Evolutionary conservation across 2,113 vertebrate genomes (phyloP), one percentile per base, ranked within the genome.

Genomic region (Periophthalmodon schlosseri): DNA sequence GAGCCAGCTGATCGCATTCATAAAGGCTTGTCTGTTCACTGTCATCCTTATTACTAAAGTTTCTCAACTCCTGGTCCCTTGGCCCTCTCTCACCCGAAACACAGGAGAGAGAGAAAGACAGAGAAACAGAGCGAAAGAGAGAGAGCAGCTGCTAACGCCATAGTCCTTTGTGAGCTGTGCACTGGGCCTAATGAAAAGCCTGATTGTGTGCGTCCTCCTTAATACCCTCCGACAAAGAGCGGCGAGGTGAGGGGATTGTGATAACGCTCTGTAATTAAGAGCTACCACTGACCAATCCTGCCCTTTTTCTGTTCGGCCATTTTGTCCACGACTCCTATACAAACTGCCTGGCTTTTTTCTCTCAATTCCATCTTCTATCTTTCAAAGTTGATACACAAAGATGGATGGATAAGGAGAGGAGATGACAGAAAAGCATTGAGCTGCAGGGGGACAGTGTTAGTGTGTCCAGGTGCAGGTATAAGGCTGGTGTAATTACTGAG

Each of bases 131-230:
- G 21, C 24, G 13, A 58, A 12, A 14, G 23, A 6, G 12, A 60
- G 21, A 60, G 90, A 89, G 93, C 94, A 94, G 80, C 94, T 95
- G 87, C 86, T 95, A 95, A 95, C 96, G 95, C 94, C 92, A 5
- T 13, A 12, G 85, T 88, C 93, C 93, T 96, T 96, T 97, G 95
- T 92, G 87, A 94, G 90, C 79, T 8, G 91, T 91, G 92, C 94
- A 87, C 85, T 86, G 89, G 93, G 92, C 92, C 93, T 92, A 95
- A 96, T 97, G 95, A 97, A 92, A 96, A 96, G 95, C 95, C 93
- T 93, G 90, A 97, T 97, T 97, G 96, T 97, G 92, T 90, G 93
- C 90, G 93, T 94, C 94, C 91, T 95, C 94, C 93, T 94, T 95
- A 96, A 95, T 94, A 94, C 95, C 95, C 93, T 93, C 93, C 93